Evolutionary conservation across 2,797 vertebrate genomes (phyloP).

Genomic region (Eutrigla gurnardus): DNA sequence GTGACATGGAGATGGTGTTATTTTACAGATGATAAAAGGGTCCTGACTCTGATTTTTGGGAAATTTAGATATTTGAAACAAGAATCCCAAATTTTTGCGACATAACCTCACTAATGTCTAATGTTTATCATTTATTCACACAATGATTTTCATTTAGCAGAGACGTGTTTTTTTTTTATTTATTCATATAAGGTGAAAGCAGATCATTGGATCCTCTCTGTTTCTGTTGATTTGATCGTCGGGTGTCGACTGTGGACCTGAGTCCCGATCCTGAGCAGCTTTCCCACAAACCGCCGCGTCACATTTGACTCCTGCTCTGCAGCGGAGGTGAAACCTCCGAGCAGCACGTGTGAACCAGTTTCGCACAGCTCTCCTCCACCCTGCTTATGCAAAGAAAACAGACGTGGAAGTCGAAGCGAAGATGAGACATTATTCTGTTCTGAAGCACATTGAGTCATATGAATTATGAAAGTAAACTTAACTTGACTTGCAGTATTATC

Average conservation of each 20-base stretch:
- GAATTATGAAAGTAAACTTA: too few species aligned
- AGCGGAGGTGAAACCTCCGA: conserved; percentile 52
- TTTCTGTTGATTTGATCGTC: not conserved
- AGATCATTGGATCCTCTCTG: not conserved
- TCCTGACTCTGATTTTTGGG: too few species aligned
- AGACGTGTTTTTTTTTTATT: not conserved
- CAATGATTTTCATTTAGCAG: not conserved
- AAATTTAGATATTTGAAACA: too few species aligned
- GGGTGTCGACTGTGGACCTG: conserved; percentile 58
- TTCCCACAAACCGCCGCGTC: conserved; percentile 84
- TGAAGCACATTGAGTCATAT: too few species aligned
- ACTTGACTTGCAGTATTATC: too few species aligned
- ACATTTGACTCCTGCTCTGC: conserved; percentile 78
- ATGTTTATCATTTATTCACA: not conserved
- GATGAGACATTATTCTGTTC: not conserved
- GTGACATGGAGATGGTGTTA: too few species aligned
- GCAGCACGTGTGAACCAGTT: conserved; percentile 58
- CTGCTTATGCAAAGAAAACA: conserved; percentile 51
- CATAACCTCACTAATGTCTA: not conserved
- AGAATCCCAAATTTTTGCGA: not conserved
- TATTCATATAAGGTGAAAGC: not conserved
- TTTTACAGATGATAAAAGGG: too few species aligned
- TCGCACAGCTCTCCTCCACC: conserved; percentile 27
- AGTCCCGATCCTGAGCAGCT: conserved; percentile 17
- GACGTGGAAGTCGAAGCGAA: conserved; percentile 8